phyloP scores from a whole-genome alignment of 2,888 invertebrate genomes.

The Cremastinae sp. region DNA sequence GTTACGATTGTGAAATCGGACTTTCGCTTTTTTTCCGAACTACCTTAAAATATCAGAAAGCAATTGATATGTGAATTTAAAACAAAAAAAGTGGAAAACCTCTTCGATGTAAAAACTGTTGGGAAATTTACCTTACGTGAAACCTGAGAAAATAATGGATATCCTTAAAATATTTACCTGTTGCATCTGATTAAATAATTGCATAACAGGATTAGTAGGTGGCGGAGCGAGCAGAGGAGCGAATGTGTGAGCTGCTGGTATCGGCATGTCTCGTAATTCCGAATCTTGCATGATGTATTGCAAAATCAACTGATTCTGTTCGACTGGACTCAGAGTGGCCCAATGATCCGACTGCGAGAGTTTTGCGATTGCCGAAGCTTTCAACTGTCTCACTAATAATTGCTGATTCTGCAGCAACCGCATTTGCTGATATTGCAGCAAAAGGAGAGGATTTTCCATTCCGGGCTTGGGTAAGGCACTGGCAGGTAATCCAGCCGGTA shows the following conservation, averaged over 20 bases:
- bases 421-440: conserved; percentile 78
- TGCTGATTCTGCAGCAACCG: conserved; percentile 80
- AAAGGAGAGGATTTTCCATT: conserved; percentile 73
- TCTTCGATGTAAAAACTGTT: too few relatives aligned
- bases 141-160: conserved; percentile 21
- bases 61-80: too few relatives aligned
- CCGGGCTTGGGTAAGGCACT: conserved; percentile 72
- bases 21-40: too few relatives aligned
- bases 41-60: too few relatives aligned
- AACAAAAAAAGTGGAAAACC: too few relatives aligned
- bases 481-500: conserved; percentile 72
- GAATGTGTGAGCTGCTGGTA: conserved; percentile 76
- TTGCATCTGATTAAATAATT: conserved; percentile 83
- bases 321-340: conserved; percentile 80
- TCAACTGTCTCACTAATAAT: conserved; percentile 78
- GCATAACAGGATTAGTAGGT: conserved; percentile 82
- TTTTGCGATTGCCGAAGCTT: conserved; percentile 76
- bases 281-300: conserved; percentile 81
- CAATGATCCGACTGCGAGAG: conserved; percentile 81
- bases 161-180: conserved; percentile 74
- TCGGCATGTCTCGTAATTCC: conserved; percentile 74
- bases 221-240: conserved; percentile 76
- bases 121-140: too few relatives aligned
- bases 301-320: conserved; percentile 82
- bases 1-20: too few relatives aligned